Evolutionary conservation across 2,797 vertebrate genomes (phyloP).

Genomic region (Huso huso): DNA sequence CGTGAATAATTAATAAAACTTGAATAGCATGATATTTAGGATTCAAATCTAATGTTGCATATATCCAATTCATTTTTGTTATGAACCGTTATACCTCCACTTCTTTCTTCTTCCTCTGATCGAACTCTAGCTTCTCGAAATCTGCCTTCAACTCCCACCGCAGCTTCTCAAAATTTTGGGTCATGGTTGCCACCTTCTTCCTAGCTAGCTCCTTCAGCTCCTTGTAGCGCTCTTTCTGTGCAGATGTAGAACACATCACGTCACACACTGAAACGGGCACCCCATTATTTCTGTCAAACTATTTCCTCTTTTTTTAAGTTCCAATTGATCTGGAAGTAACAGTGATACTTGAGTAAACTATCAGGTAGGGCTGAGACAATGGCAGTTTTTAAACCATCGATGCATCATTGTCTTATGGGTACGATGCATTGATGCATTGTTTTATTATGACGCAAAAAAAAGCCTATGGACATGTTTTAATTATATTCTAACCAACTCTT

Average conservation of each 20-base stretch:
- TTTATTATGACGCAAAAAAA: not conserved
- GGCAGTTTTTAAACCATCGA: not conserved
- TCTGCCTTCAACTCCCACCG: slow-evolving; percentile 73
- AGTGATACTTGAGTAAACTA: too few species aligned
- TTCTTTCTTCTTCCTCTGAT: slow-evolving; percentile 68
- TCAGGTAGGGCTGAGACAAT: not conserved
- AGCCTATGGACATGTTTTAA: not conserved
- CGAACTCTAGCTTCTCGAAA: slow-evolving; percentile 65
- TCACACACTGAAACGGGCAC: not conserved
- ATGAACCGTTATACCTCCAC: slow-evolving; percentile 57
- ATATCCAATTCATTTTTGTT: not conserved
- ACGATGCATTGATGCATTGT: not conserved
- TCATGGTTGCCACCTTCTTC: slow-evolving; percentile 61
- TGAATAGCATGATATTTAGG: not conserved
- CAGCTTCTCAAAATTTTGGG: slow-evolving; percentile 74
- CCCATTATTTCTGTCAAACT: not conserved
- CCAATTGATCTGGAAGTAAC: not conserved
- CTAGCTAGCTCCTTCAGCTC: slow-evolving; percentile 73
- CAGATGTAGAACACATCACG: not conserved
- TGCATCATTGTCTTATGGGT: not conserved
- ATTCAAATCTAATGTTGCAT: not conserved
- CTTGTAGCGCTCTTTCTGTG: slow-evolving; percentile 69
- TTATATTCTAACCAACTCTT: not conserved
- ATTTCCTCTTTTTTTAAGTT: not conserved
- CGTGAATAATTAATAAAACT: too few species aligned